phyloP scores from a whole-genome alignment of 2,797 vertebrate genomes.

The Sebastes goodei region DNA sequence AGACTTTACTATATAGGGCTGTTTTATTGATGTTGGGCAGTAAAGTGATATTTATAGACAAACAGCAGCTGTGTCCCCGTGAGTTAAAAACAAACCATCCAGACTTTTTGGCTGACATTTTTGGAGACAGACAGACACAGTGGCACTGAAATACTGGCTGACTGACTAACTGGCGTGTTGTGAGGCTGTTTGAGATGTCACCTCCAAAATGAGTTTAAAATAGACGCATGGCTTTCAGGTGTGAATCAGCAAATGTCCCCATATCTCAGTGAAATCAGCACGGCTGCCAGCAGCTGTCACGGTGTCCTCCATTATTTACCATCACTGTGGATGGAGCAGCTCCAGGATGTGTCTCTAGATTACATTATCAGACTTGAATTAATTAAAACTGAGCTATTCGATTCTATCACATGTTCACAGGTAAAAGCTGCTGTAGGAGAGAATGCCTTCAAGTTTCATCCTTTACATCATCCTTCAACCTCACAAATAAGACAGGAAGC shows the following conservation, averaged over 20 bases:
- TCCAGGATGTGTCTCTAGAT: constrained; percentile 15
- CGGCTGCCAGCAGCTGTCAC: constrained; percentile 10
- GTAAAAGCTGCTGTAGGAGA: not conserved
- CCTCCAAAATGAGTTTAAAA: not conserved
- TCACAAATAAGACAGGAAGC: not conserved
- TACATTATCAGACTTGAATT: not conserved
- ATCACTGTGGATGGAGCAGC: not conserved
- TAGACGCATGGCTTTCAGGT: not conserved
- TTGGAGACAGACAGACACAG: not conserved
- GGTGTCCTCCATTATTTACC: constrained; percentile 23
- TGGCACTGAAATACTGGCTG: not conserved
- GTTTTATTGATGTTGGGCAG: not conserved
- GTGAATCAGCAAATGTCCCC: not conserved
- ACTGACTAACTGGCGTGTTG: not conserved
- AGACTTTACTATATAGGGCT: not conserved
- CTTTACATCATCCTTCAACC: constrained; percentile 1
- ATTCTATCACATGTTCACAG: not conserved
- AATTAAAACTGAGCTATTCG: not conserved
- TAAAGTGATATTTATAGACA: constrained; percentile 26
- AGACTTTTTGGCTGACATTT: constrained; percentile 1
- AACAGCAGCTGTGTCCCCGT: constrained; percentile 1
- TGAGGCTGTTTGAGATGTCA: not conserved
- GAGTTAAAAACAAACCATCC: constrained; percentile 12
- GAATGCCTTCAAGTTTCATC: not conserved
- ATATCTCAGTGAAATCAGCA: constrained; percentile 1